A percentile compares a stretch with the other conserved stretches of the same genome.
Evolutionary conservation across 1,140 invertebrate genomes (phyloP).

Genomic region (Laupala kohalensis): DNA sequence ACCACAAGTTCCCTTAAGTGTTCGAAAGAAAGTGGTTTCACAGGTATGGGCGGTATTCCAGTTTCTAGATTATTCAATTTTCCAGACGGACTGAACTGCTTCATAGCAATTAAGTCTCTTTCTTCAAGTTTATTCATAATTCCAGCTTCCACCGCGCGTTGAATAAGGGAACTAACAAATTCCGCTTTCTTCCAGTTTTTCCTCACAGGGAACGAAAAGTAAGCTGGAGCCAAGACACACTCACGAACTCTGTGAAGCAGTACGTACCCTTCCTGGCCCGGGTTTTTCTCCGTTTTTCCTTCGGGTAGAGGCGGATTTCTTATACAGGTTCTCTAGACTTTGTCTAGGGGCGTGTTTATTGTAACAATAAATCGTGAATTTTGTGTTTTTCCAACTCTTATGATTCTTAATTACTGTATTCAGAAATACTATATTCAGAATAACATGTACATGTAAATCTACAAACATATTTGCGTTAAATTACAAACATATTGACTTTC

Average conservation of each 20-base stretch:
- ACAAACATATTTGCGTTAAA: too few relatives aligned
- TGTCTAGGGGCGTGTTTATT: too few relatives aligned
- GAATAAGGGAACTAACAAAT: neutral
- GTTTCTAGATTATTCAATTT: neutral
- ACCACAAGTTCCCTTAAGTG: neutral
- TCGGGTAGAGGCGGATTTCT: too few relatives aligned
- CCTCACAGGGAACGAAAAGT: neutral
- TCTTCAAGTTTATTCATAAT: neutral
- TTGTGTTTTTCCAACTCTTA: too few relatives aligned
- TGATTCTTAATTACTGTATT: too few relatives aligned
- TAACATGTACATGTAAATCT: too few relatives aligned
- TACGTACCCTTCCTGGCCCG: too few relatives aligned
- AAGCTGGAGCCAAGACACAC: neutral
- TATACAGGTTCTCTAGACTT: too few relatives aligned
- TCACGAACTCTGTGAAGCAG: neutral
- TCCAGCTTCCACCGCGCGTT: neutral
- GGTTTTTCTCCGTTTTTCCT: too few relatives aligned
- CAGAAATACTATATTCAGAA: too few relatives aligned
- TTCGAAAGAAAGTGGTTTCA: neutral
- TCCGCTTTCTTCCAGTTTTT: neutral
- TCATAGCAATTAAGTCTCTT: neutral
- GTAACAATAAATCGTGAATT: too few relatives aligned
- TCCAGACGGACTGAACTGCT: neutral
- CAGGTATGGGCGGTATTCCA: neutral
- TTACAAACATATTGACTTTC: too few relatives aligned